Conservation (phyloP, 2,113 vertebrate species). For the Siniperca knerii region DNA sequence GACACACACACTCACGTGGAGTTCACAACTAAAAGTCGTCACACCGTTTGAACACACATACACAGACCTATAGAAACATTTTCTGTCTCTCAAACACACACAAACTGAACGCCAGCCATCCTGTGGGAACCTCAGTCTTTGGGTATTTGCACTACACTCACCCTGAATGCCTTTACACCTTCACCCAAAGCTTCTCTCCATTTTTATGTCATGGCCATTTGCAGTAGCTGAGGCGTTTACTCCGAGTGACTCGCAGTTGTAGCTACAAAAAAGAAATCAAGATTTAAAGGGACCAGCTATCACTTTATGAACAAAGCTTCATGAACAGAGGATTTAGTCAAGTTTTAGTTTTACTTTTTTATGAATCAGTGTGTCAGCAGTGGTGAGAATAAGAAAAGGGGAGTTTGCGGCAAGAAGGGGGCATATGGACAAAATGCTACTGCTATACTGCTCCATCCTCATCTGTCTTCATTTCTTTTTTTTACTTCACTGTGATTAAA, state of each 20-base stretch:
- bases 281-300: conserved; percentile 14
- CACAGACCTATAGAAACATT: not conserved
- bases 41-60: not conserved
- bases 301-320: conserved; percentile 3
- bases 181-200: conserved; percentile 18
- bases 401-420: no score
- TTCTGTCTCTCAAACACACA: not conserved
- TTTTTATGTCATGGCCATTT: conserved; percentile 29
- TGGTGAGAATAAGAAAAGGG: not conserved
- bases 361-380: conserved; percentile 13
- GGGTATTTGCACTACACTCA: conserved; percentile 18
- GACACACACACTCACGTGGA: conserved; percentile 14
- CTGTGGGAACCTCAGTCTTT: conserved; percentile 9
- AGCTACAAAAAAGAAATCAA: conserved; percentile 27
- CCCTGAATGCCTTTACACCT: conserved; percentile 31
- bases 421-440: not conserved
- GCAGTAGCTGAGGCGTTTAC: conserved; percentile 14
- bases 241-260: conserved; percentile 11
- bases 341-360: not conserved
- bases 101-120: not conserved
- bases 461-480: not conserved
- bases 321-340: not conserved
- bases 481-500: conserved; percentile 1
- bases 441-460: conserved; percentile 3
- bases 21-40: conserved; percentile 23